These are phyloP conservation scores for Melinaea menophilus DNA, from an alignment of 2,888 invertebrate genomes.

Conservation along the genomic window DNA sequence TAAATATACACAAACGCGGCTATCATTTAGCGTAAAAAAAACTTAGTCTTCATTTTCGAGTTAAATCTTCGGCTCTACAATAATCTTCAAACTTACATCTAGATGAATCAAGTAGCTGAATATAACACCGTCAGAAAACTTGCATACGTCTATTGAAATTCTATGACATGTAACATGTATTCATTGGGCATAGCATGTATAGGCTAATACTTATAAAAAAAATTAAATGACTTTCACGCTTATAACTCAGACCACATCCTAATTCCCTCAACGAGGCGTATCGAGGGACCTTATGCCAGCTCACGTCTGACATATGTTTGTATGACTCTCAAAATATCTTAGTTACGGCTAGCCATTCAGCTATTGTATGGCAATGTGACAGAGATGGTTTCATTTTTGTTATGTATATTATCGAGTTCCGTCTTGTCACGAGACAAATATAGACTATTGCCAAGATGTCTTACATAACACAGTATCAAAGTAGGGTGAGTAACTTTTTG, in stretches of 20 bases:
- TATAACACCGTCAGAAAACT: too few relatives aligned
- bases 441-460: constrained; percentile 30
- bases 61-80: too few relatives aligned
- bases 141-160: too few relatives aligned
- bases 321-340: constrained; percentile 57
- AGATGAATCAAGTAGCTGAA: too few relatives aligned
- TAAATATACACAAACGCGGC: too few relatives aligned
- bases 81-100: too few relatives aligned
- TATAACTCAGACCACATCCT: constrained; percentile 36
- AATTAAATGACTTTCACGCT: constrained; percentile 13
- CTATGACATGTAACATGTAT: too few relatives aligned
- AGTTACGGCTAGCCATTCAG: constrained; percentile 49
- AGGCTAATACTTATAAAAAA: too few relatives aligned
- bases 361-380: constrained; percentile 34
- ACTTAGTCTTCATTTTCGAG: too few relatives aligned
- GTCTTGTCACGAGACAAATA: constrained; percentile 25
- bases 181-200: too few relatives aligned
- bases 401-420: constrained; percentile 25
- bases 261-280: constrained; percentile 56
- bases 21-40: too few relatives aligned
- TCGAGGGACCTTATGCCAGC: constrained; percentile 49
- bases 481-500: neutral
- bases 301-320: constrained; percentile 54
- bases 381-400: constrained; percentile 24
- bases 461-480: constrained; percentile 6